Base-by-base conservation (phyloP, 1,140 invertebrate genomes). In the Drosophila trapezifrons region DNA sequence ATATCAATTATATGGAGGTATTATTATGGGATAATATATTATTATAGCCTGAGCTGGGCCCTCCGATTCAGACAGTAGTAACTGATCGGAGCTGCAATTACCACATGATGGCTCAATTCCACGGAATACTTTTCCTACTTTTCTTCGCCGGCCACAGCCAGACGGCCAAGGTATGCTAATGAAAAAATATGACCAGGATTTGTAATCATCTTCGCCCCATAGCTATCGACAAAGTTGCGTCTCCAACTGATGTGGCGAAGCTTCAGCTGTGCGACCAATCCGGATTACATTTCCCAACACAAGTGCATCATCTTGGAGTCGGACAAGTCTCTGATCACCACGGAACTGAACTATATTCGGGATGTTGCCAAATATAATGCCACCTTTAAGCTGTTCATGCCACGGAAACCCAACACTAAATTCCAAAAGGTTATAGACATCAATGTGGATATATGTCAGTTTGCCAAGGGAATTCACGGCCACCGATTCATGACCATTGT, bases 381-480 rank as follows among this genome's bases (percentile, higher is more conserved):
- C 7, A 82, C 52, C 27, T 62, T 83, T 7, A 58, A 59, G 9
- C 29, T 83, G 4, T 66, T 29, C 12, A 52, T 70, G 43, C 40
- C 42, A 5, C 42, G 59, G 1, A 46, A 20, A 0, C 57, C 47
- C 2, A 57, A 42, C 6, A 54, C 38, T 1, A 35, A 22, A 2
- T 62, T n/a, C 25, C 80, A 74, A 12, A 83, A 67, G 12, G 66
- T 71, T 0, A 5, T 83, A 8, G 40, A 80, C 17, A 27, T 84
- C 8, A 75, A 71, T 18, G 25, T 79, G 7, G 62, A 83, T 42
- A 10, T 66, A 1, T 83, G 80, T 13, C 42, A 80, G 22, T 59
- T 84, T 10, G 46, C 49, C 0, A 60, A 71, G 18, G 73, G 47
- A 7, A n/a, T 59, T 2, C 32, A 56, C 2, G 37, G 22, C 9